Conservation (phyloP, 2,113 vertebrate species). For the Meles meles region DNA sequence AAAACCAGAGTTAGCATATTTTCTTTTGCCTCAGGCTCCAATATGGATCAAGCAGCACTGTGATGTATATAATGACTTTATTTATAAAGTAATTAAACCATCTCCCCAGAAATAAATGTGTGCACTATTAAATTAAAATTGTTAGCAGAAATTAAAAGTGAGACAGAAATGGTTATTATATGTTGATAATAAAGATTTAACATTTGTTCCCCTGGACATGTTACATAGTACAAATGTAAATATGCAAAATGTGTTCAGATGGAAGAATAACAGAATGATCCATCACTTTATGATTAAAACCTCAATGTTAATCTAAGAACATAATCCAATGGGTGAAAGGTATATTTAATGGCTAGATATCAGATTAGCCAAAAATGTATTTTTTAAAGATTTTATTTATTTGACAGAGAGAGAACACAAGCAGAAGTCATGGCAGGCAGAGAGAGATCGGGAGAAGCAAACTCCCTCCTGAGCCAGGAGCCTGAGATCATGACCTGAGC, state of each 20-base stretch:
- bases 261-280: not conserved
- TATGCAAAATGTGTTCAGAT: not conserved
- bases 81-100: not conserved
- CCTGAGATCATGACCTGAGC: not conserved
- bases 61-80: not conserved
- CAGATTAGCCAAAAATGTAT: not conserved
- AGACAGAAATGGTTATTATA: not conserved
- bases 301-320: not conserved
- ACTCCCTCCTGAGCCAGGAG: not conserved
- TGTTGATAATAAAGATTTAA: conserved; percentile 6
- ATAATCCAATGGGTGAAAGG: not conserved
- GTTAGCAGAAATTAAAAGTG: not conserved
- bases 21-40: not conserved
- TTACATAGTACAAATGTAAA: not conserved
- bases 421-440: not conserved
- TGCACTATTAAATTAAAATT: conserved; percentile 22
- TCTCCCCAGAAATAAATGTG: not conserved
- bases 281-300: not conserved
- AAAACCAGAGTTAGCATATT: not conserved
- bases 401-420: not conserved
- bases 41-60: not conserved
- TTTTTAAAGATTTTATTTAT: not conserved
- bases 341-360: not conserved
- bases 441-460: not conserved
- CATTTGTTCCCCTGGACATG: not conserved